Percentiles rank a stretch among this genome's conserved stretches.
phyloP scores from a whole-genome alignment of 2,113 vertebrate species.

The Crotalus horridus region DNA sequence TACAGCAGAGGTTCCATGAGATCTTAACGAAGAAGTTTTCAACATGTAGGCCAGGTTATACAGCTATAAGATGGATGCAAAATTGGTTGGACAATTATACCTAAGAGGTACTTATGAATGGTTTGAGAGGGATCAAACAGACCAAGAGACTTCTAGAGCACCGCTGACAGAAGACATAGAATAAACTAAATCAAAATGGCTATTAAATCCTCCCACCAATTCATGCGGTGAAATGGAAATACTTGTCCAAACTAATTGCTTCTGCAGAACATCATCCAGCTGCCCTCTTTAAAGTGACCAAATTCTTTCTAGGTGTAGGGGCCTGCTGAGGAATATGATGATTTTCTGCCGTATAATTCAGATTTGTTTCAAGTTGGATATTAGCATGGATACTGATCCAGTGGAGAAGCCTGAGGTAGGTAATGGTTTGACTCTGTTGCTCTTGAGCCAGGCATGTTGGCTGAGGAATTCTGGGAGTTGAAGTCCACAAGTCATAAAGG shows the following conservation, averaged over 20 bases:
- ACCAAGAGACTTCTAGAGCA: neutral
- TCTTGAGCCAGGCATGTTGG: too few relatives aligned
- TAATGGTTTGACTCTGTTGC: too few relatives aligned
- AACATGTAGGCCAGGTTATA: neutral
- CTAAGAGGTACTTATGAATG: neutral
- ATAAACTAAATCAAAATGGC: neutral
- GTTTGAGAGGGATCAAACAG: neutral
- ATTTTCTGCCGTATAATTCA: neutral
- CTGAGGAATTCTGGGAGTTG: too few relatives aligned
- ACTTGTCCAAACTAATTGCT: neutral
- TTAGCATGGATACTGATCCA: too few relatives aligned
- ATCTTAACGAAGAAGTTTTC: neutral
- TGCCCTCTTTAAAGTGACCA: neutral
- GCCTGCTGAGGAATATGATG: neutral
- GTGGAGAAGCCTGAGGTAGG: too few relatives aligned
- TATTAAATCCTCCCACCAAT: neutral
- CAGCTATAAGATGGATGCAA: neutral
- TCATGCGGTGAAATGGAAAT: neutral
- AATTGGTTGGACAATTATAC: neutral
- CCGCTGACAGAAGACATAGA: neutral
- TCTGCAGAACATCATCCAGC: neutral
- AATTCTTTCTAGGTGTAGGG: too few relatives aligned
- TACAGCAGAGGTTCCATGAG: neutral
- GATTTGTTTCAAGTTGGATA: neutral
- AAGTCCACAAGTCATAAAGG: too few relatives aligned